Percentiles rank a stretch among this genome's conserved stretches.
Conservation (phyloP, 92 coral and sea anemone genomes). For the Micromussa lordhowensis region DNA sequence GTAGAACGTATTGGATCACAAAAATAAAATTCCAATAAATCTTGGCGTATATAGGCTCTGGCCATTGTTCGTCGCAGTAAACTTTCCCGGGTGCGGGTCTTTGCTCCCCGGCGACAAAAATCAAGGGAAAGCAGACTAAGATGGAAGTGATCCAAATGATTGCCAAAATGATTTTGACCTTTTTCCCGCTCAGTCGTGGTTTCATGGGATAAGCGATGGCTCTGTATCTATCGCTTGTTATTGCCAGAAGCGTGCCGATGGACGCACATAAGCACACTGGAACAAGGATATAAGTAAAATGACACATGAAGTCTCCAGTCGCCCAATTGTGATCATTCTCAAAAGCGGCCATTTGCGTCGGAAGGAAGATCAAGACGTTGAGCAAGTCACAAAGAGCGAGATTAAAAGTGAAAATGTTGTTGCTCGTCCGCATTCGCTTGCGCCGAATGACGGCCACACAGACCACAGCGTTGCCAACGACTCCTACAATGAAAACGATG, state of each 20-base stretch:
- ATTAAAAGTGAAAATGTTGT: constrained; percentile 91
- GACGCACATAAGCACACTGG: constrained; percentile 88
- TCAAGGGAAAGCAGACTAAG: constrained; percentile 73
- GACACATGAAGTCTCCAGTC: constrained; percentile 88
- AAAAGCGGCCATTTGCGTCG: constrained; percentile 97
- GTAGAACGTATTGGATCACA: constrained; percentile 87
- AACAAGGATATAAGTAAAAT: constrained; percentile 74
- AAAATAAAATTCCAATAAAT: constrained; percentile 94
- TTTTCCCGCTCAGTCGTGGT: constrained; percentile 78
- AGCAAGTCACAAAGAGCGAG: constrained; percentile 91
- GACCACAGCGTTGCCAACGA: constrained; percentile 86
- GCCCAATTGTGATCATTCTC: constrained; percentile 97
- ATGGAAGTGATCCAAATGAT: constrained; percentile 83
- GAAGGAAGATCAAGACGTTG: constrained; percentile 85
- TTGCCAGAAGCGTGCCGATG: constrained; percentile 86
- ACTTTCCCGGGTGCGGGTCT: constrained; percentile 63
- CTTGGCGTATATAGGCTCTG: constrained; percentile 52
- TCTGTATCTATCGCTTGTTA: constrained; percentile 92
- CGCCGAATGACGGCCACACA: constrained; percentile 91
- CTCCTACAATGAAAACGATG: constrained; percentile 83
- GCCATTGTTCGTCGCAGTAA: constrained; percentile 94
- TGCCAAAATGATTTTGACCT: constrained; percentile 73
- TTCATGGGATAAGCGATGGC: constrained; percentile 90
- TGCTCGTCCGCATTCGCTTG: constrained; percentile 87
- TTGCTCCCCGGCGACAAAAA: constrained; percentile 68